phyloP scores from a whole-genome alignment of 1,140 invertebrate genomes.

The Ladona fulva region DNA sequence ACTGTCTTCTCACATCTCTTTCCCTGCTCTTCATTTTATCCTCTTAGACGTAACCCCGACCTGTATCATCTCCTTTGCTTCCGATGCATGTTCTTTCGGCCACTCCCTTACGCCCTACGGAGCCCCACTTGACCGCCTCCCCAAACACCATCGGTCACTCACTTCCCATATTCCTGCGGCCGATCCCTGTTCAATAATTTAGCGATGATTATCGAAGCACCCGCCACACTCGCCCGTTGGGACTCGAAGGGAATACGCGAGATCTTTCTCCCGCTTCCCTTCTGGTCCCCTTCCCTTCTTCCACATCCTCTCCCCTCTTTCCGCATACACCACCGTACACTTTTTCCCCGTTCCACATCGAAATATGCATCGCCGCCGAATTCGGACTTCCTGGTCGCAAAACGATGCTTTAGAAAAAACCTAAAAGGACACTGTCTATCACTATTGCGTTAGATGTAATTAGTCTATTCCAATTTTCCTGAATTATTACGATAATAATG shows the following conservation, averaged over 20 bases:
- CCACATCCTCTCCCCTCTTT: too few relatives aligned
- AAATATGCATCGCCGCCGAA: too few relatives aligned
- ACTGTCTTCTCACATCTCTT: background rate
- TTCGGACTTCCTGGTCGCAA: too few relatives aligned
- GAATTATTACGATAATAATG: too few relatives aligned
- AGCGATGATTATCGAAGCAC: background rate
- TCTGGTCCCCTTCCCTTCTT: too few relatives aligned
- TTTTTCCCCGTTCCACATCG: too few relatives aligned
- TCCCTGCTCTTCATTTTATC: background rate
- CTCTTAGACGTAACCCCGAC: background rate
- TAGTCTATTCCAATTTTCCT: too few relatives aligned
- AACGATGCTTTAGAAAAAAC: too few relatives aligned
- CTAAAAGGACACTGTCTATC: too few relatives aligned
- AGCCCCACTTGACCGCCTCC: background rate
- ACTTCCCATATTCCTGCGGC: background rate
- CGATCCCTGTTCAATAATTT: conserved; percentile 1
- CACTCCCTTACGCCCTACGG: background rate
- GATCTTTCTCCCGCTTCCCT: too few relatives aligned
- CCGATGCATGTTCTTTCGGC: background rate
- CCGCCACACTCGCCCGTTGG: background rate
- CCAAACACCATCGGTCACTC: conserved; percentile 5
- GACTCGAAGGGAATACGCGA: background rate
- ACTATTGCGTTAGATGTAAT: too few relatives aligned
- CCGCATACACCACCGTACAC: too few relatives aligned
- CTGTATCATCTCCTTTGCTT: background rate